Base-by-base conservation (phyloP, 2,113 vertebrate species). In the Microtus montanus region DNA sequence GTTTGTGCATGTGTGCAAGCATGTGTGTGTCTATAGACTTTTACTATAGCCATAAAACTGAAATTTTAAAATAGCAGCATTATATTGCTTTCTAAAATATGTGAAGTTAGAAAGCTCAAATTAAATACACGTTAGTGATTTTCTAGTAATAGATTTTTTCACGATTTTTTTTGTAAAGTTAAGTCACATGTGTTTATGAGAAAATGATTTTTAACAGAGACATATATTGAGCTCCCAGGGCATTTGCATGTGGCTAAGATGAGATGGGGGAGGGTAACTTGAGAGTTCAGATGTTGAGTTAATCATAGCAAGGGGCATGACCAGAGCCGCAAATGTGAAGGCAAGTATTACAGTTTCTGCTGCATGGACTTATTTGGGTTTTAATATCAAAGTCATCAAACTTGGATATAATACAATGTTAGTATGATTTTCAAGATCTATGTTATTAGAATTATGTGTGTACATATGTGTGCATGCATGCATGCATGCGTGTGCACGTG, bases 261-360 rank as follows among this genome's bases (percentile, higher is more conserved):
- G n/a, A 20, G 83, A 15, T 26, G 14, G 14, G 0, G 17, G 30
- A 33, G 1, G 3, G 6, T 20, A 6, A 47, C 17, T 10, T 63
- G 63, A 35, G 30, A 28, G 41, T 20, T 14, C 41, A 10, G 17
- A 28, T 26, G 11, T n/a, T 44, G 35, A 3, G 2, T 73, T 15
- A 7, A 41, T 20, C 22, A 4, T 1, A 2, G 30, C 2, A 12
- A 35, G 3, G 19, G n/a, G n/a, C 19, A 33, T 2, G 20, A 6
- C 3, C 38, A 5, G 44, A 4, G 12, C 38, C 12, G 13, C 2
- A 4, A 22, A 30, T 14, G 5, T 14, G 41, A 15, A 58, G 44
- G 47, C 20, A 41, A 22, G 19, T 2, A 15, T 3, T 24, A 1
- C 35, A 44, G 24, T 61, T 54, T 54, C 12, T 24, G 28, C 8